Conservation (phyloP, 1,140 invertebrate genomes). For the Tetranychus urticae region DNA sequence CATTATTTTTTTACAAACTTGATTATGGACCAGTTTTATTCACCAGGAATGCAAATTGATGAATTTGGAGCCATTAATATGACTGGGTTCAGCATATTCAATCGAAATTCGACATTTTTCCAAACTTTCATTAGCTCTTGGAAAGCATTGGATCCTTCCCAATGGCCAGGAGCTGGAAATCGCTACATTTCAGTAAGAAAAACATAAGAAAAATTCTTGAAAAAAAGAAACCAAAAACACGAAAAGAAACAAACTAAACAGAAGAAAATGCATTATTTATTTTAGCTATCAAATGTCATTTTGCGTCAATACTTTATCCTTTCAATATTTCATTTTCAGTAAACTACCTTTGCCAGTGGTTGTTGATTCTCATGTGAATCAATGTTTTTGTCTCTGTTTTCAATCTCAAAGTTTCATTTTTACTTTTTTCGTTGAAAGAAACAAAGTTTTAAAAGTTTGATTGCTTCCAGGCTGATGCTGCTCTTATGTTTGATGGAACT, state of each 20-base stretch:
- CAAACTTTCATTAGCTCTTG: slow-evolving; percentile 33
- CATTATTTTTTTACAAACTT: slow-evolving; percentile 70
- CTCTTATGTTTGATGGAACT: slow-evolving; percentile 74
- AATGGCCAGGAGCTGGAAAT: slow-evolving; percentile 35
- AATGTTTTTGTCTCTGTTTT: too few species aligned
- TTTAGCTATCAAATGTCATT: too few species aligned
- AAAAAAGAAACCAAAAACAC: too few species aligned
- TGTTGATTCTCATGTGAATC: too few species aligned
- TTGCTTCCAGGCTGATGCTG: slow-evolving; percentile 27
- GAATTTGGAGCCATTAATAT: slow-evolving; percentile 87
- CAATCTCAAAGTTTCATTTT: too few species aligned
- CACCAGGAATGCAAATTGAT: slow-evolving; percentile 65
- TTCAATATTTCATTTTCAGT: too few species aligned
- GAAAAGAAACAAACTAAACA: too few species aligned
- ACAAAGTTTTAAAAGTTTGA: too few species aligned
- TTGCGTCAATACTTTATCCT: too few species aligned
- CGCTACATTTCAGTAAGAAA: slow-evolving; percentile 41
- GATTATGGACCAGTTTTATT: slow-evolving; percentile 82
- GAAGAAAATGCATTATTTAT: too few species aligned
- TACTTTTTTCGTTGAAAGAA: background rate
- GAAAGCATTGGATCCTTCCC: slow-evolving; percentile 21
- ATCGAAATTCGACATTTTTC: slow-evolving; percentile 27
- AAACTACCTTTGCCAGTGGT: too few species aligned
- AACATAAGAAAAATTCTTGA: too few species aligned
- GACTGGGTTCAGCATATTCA: slow-evolving; percentile 60